These are phyloP conservation scores for Corvus cornix DNA, from an alignment of 2,113 vertebrate species.

Conservation along the genomic window DNA sequence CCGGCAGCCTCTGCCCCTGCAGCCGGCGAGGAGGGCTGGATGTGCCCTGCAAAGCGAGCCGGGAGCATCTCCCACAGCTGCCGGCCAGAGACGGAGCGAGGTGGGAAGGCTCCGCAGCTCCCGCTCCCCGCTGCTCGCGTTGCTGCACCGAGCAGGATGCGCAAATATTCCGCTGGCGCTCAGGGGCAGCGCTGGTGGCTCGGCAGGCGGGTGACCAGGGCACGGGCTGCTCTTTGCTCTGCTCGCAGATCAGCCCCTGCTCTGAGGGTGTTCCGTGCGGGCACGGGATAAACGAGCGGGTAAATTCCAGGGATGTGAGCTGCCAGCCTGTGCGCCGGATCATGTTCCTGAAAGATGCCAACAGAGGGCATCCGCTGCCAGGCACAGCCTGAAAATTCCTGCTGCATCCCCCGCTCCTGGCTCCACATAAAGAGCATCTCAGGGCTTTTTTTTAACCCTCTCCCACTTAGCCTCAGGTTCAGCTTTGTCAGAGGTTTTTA, in stretches of 20 bases:
- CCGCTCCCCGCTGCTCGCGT: neutral
- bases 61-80: neutral
- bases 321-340: neutral
- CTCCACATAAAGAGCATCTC: neutral
- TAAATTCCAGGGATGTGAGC: rapidly evolving
- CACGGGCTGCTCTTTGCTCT: neutral
- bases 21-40: rapidly evolving
- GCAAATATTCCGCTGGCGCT: neutral
- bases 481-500: neutral
- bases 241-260: neutral
- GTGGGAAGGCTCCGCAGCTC: neutral
- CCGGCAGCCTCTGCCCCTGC: neutral
- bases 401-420: neutral
- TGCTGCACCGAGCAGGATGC: neutral
- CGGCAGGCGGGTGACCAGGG: rapidly evolving
- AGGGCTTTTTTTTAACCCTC: neutral
- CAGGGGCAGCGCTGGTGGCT: rapidly evolving
- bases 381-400: neutral
- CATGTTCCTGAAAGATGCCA: constrained; percentile 70
- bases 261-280: neutral
- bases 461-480: neutral
- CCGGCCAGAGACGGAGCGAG: neutral
- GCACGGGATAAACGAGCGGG: neutral
- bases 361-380: constrained; percentile 76
- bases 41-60: rapidly evolving